A percentile compares a stretch with the other conserved stretches of the same genome.
These are phyloP conservation scores for Sphenopsis melanotis DNA, from an alignment of 2,797 vertebrate genomes.

Conservation along the genomic window DNA sequence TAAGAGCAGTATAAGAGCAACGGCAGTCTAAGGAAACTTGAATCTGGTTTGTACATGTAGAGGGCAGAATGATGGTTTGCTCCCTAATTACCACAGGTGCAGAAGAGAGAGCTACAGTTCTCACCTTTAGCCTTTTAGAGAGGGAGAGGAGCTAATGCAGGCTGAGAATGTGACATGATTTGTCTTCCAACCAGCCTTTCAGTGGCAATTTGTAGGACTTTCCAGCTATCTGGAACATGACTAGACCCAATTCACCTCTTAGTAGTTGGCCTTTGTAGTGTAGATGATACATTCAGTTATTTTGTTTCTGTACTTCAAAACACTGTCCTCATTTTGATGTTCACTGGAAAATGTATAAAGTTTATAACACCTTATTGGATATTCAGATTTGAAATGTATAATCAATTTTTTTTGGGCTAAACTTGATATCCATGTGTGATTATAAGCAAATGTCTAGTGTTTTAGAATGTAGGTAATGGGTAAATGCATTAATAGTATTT, in stretches of 20 bases:
- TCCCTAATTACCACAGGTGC: neutral
- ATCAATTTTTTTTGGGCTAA: neutral
- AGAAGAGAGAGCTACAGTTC: neutral
- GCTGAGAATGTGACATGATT: neutral
- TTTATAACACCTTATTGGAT: slow-evolving; percentile 40
- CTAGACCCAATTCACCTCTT: neutral
- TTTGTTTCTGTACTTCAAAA: slow-evolving; percentile 54
- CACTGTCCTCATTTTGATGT: slow-evolving; percentile 36
- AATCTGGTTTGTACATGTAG: neutral
- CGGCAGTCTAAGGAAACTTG: neutral
- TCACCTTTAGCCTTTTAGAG: neutral
- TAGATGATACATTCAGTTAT: neutral
- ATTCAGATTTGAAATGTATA: slow-evolving; percentile 28
- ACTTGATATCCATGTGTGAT: slow-evolving; percentile 32
- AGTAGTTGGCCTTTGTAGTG: neutral
- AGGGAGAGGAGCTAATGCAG: neutral
- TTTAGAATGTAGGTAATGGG: slow-evolving; percentile 13
- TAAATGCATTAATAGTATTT: slow-evolving; percentile 49
- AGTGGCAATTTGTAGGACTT: slow-evolving; percentile 6
- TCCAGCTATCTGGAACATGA: neutral
- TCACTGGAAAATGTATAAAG: slow-evolving; percentile 52
- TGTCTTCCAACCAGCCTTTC: slow-evolving; percentile 45
- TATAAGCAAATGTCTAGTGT: slow-evolving; percentile 16
- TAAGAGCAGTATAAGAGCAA: neutral
- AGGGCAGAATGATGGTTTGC: neutral